Evolutionary conservation across 2,888 invertebrate species (phyloP), one percentile per base, ranked within the genome.

Genomic region (Actias luna): DNA sequence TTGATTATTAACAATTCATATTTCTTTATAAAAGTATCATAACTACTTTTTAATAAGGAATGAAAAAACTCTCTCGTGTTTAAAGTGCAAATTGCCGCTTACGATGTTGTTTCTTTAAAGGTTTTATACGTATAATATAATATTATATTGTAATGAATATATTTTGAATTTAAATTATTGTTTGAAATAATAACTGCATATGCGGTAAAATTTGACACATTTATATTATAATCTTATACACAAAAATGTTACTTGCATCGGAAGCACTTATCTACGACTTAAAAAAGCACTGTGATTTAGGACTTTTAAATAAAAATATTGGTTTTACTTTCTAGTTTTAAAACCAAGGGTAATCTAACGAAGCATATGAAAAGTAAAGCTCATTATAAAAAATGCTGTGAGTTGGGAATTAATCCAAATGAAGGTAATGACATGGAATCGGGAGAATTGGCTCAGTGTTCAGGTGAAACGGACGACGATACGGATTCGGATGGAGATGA

Each of bases 341-440:
- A 99, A 92, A 99, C 99, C 4, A 99, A 99, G 87, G 98, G 99
- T 16, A 99, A 99, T 84, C 93, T 99, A 66, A 99, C 99, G 0
- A 99, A 99, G 86, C 99, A 99, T 86, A 98, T 99, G 97, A 98
- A 99, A 85, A 99, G 99, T 64, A 99, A 99, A 91, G 96, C 98
- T 1, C 99, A 99, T 86, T 97, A 97, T 78, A 98, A 98, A 86
- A 98, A 97, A 82, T 98, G 98, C 86, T 94, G 96, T 31, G 97
- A 98, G 78, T 93, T 96, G 72, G 97, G 96, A 67, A 96, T 97
- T 69, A 94, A 94, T 78, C 97, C 97, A 0, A 95, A 95, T 59
- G 96, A 96, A 71, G 95, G 94, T 3, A 94, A 93, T 70, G 95
- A 95, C 29, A 92, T 88, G 63, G 93, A 94, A 10, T 93, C 93